These are phyloP conservation scores for Timema cristinae DNA, from an alignment of 2,888 invertebrate species.

Conservation along the genomic window DNA sequence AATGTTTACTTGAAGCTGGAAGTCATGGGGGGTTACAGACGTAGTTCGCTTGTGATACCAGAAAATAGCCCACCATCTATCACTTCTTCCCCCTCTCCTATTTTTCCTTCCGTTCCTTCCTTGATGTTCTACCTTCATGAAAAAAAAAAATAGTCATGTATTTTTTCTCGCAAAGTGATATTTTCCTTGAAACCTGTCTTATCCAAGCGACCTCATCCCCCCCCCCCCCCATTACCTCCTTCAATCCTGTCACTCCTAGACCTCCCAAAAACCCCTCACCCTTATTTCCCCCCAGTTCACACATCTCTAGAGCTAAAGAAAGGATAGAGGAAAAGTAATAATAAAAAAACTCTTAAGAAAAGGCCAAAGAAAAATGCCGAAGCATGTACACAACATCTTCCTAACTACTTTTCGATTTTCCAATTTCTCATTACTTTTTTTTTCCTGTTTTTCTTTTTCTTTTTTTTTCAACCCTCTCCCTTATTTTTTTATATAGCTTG, in stretches of 20 bases:
- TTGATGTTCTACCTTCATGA: background rate
- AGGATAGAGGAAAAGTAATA: conserved; percentile 15
- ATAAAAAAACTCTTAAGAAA: conserved; percentile 3
- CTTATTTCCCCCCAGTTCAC: background rate
- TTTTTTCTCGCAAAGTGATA: conserved; percentile 5
- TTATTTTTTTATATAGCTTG: background rate
- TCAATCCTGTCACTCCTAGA: background rate
- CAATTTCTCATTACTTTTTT: conserved; percentile 23
- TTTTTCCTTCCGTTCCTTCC: background rate
- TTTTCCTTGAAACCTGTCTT: conserved; percentile 6
- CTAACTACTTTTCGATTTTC: conserved; percentile 25
- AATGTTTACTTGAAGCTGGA: no score
- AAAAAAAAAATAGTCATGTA: conserved; percentile 5
- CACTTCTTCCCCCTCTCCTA: background rate
- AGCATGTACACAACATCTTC: conserved; percentile 21
- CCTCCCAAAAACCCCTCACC: background rate
- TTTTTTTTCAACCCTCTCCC: background rate
- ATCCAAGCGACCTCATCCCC: background rate
- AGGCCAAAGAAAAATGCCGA: background rate
- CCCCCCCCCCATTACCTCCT: background rate
- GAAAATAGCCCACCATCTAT: background rate
- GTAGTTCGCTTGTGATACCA: no score
- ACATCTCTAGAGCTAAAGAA: conserved; percentile 13
- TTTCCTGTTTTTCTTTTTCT: conserved; percentile 1
- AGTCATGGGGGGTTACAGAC: no score